Percentiles rank a stretch among this genome's conserved stretches.
Evolutionary conservation across 2,888 invertebrate genomes (phyloP).

Genomic region (Eugnorisma glareosa): DNA sequence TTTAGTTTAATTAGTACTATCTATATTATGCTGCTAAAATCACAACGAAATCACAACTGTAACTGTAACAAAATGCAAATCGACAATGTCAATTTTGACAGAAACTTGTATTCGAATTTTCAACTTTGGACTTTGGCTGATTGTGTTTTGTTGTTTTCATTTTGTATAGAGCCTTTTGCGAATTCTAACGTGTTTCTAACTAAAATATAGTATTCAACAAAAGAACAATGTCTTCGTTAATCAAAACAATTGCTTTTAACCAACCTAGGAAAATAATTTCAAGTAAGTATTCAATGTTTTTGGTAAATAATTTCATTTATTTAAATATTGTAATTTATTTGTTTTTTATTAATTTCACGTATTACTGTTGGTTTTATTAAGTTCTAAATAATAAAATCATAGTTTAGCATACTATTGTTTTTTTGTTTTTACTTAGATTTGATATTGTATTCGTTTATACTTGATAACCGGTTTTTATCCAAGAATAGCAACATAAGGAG

Average conservation of each 20-base stretch:
- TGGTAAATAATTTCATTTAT: background rate
- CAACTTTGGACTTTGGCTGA: slow-evolving; percentile 57
- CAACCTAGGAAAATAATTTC: slow-evolving; percentile 66
- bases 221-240: slow-evolving; percentile 66
- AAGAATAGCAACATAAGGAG: background rate
- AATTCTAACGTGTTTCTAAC: background rate
- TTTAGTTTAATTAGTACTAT: background rate
- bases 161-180: background rate
- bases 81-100: slow-evolving; percentile 33
- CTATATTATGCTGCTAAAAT: background rate
- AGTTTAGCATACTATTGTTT: background rate
- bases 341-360: background rate
- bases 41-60: background rate
- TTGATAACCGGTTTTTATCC: background rate
- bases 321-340: background rate
- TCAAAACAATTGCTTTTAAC: slow-evolving; percentile 69
- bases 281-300: slow-evolving; percentile 66
- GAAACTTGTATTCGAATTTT: slow-evolving; percentile 26
- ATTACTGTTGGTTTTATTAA: no score
- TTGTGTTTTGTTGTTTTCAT: slow-evolving; percentile 41
- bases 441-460: background rate
- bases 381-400: background rate
- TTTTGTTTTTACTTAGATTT: background rate
- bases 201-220: background rate
- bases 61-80: slow-evolving; percentile 27